phyloP scores from a whole-genome alignment of 1,140 invertebrate genomes.

The Neodiprion lecontei region DNA sequence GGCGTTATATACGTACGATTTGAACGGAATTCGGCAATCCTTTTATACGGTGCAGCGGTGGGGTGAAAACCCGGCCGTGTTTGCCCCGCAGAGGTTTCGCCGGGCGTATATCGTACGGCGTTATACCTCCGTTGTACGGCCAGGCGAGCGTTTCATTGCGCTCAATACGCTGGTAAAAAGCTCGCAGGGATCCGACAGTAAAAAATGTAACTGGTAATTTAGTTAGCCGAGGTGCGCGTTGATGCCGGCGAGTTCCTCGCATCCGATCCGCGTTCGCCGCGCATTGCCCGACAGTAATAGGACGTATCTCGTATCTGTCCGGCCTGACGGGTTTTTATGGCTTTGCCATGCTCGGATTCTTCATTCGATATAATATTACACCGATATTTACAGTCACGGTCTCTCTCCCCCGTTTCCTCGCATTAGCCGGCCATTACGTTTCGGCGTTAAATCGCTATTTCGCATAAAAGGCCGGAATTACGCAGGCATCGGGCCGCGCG shows the following conservation, averaged over 20 bases:
- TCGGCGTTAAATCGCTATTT: too few relatives aligned
- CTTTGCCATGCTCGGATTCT: conserved; percentile 59
- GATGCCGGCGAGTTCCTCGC: conserved; percentile 25
- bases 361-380: conserved; percentile 57
- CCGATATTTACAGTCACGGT: not conserved
- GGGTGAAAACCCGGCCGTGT: not conserved
- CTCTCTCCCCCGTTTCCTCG: conserved; percentile 34
- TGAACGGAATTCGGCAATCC: not conserved
- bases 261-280: conserved; percentile 12
- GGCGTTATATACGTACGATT: not conserved
- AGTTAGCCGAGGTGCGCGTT: conserved; percentile 54
- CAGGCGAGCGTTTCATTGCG: conserved; percentile 53
- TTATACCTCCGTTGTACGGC: conserved; percentile 31
- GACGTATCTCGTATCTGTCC: conserved; percentile 60
- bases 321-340: conserved; percentile 59
- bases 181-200: conserved; percentile 55
- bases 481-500: too few relatives aligned
- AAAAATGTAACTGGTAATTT: conserved; percentile 63
- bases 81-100: conserved; percentile 22
- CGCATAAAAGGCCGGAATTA: too few relatives aligned
- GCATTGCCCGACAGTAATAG: conserved; percentile 58
- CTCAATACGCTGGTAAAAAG: conserved; percentile 54
- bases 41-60: not conserved
- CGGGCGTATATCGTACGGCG: conserved; percentile 28
- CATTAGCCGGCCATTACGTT: conserved; percentile 35